phyloP scores from a whole-genome alignment of 2,113 vertebrate genomes.

The Mormoops blainvillei region DNA sequence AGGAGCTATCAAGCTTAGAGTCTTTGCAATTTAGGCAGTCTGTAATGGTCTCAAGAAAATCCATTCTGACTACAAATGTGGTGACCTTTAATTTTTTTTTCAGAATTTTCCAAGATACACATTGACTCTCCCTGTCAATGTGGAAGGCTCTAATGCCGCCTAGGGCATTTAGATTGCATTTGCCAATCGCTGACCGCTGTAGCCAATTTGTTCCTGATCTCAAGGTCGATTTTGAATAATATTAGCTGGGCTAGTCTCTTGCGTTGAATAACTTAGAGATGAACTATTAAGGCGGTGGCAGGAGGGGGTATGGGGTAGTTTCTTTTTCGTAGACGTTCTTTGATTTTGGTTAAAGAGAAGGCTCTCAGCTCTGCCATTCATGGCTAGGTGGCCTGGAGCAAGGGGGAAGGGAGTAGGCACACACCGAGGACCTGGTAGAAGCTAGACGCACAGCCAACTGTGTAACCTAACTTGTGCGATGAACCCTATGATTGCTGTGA shows the following conservation, averaged over 20 bases:
- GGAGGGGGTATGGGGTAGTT: background rate
- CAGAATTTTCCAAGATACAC: slow-evolving; percentile 59
- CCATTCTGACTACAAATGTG: slow-evolving; percentile 60
- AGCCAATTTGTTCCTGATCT: slow-evolving; percentile 61
- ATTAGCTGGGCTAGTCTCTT: slow-evolving; percentile 45
- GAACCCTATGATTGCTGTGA: background rate
- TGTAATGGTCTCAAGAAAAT: slow-evolving; percentile 54
- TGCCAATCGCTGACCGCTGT: slow-evolving; percentile 18
- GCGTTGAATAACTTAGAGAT: slow-evolving; percentile 34
- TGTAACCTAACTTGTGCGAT: background rate
- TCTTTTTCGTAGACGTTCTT: background rate
- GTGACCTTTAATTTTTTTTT: slow-evolving; percentile 69
- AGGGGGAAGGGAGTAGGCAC: background rate
- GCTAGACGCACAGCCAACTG: fast-evolving
- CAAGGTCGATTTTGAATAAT: slow-evolving; percentile 67
- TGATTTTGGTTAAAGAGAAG: background rate
- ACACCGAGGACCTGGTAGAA: background rate
- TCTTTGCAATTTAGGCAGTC: background rate
- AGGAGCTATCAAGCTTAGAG: background rate
- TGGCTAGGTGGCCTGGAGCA: background rate
- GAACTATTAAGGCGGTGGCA: background rate
- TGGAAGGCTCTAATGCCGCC: background rate
- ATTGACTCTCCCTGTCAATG: slow-evolving; percentile 47
- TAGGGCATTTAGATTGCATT: slow-evolving; percentile 53
- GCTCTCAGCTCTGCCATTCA: background rate